Evolutionary conservation across 2,888 invertebrate genomes (phyloP).

Genomic region (Synanthedon formicaeformis): DNA sequence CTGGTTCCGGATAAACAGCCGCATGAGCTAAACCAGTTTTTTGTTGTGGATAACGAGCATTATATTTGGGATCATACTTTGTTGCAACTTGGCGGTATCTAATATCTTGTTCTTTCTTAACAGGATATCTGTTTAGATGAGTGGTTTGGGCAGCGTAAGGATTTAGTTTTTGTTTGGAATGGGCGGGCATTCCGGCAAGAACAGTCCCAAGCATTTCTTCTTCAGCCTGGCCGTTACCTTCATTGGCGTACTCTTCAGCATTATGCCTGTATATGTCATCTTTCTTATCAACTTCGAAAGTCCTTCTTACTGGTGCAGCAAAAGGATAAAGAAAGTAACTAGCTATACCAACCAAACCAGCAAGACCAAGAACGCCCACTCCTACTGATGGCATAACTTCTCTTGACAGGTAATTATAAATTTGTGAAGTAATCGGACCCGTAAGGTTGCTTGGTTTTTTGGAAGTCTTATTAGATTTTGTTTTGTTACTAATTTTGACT

Average conservation of each 20-base stretch:
- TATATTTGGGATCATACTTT: constrained; percentile 52
- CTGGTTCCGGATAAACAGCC: constrained; percentile 52
- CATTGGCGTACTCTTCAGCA: constrained; percentile 74
- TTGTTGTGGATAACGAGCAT: constrained; percentile 55
- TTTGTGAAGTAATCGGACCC: constrained; percentile 77
- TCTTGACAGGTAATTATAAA: constrained; percentile 81
- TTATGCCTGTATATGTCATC: constrained; percentile 77
- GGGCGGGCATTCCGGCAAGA: constrained; percentile 75
- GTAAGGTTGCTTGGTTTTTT: constrained; percentile 51
- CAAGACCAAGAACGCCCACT: constrained; percentile 79
- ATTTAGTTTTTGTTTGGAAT: constrained; percentile 55
- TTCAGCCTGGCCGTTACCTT: constrained; percentile 77
- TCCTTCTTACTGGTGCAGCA: constrained; percentile 73
- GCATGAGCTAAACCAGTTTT: constrained; percentile 63
- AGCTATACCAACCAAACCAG: constrained; percentile 80
- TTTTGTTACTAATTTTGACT: constrained; percentile 69
- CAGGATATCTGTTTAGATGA: constrained; percentile 44
- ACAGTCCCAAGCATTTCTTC: constrained; percentile 83
- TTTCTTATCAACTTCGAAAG: constrained; percentile 74
- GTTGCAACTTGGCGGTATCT: constrained; percentile 54
- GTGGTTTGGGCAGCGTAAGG: constrained; percentile 56
- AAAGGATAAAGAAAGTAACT: constrained; percentile 84
- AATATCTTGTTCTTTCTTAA: constrained; percentile 57
- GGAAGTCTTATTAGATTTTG: constrained; percentile 47
- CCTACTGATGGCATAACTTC: constrained; percentile 87